These are phyloP conservation scores for Tortricodes alternella DNA, from an alignment of 2,888 invertebrate species.

Conservation along the genomic window DNA sequence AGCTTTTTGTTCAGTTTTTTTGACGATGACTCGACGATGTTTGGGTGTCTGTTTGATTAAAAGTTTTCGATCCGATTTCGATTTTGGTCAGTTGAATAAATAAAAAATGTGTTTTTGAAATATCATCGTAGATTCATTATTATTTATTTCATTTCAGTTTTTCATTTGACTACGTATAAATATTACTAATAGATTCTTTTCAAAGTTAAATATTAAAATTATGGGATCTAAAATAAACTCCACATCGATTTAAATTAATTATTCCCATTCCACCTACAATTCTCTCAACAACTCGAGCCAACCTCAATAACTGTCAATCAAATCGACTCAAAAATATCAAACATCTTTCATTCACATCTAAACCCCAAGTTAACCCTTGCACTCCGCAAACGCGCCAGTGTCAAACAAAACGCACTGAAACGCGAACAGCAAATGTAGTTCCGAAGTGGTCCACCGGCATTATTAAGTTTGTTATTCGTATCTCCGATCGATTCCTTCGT, in stretches of 20 bases:
- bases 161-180: no score
- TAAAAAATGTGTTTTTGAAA: no score
- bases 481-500: constrained; percentile 67
- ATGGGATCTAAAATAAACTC: no score
- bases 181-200: no score
- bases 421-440: not conserved
- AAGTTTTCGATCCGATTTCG: not conserved
- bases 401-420: not conserved
- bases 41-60: constrained; percentile 3
- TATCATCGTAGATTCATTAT: no score
- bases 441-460: not conserved
- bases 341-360: constrained; percentile 24
- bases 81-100: not conserved
- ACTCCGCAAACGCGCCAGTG: not conserved
- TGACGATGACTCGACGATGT: constrained; percentile 16
- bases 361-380: not conserved
- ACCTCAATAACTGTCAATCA: constrained; percentile 29
- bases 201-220: no score
- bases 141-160: no score
- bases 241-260: no score
- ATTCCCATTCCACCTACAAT: not conserved
- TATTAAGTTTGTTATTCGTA: constrained; percentile 29
- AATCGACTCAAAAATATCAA: constrained; percentile 23
- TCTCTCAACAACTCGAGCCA: constrained; percentile 2
- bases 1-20: constrained; percentile 38